Evolutionary conservation across 2,113 vertebrate species (phyloP).

Genomic region (Cebus imitator): DNA sequence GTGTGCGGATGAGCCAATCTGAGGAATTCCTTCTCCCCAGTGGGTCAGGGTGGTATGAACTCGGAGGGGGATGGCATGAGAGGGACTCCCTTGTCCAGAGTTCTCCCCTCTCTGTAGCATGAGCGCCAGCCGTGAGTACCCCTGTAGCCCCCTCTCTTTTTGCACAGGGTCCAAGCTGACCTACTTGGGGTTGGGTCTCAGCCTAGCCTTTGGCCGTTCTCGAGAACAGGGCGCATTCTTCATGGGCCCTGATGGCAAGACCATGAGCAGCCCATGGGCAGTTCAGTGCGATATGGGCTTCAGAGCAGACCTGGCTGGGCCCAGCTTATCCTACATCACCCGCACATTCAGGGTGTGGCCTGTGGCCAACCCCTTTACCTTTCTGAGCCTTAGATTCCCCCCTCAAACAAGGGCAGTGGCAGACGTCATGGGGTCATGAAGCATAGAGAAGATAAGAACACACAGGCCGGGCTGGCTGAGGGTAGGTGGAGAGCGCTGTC

Average conservation of each 20-base stretch:
- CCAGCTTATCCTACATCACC: neutral
- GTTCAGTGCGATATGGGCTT: neutral
- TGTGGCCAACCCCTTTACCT: neutral
- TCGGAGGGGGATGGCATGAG: neutral
- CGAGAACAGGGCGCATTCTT: neutral
- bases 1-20: neutral
- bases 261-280: neutral
- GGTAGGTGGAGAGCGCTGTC: neutral
- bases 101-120: neutral
- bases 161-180: too few relatives aligned
- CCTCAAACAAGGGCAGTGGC: neutral
- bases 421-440: too few relatives aligned
- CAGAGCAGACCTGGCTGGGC: neutral
- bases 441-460: too few relatives aligned
- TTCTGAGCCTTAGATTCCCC: neutral
- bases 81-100: neutral
- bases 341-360: neutral
- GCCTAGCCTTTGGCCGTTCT: neutral
- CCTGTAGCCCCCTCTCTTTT: neutral
- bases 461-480: neutral
- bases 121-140: fast-evolving
- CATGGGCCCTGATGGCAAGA: neutral
- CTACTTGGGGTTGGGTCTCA: neutral
- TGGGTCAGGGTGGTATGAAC: neutral
- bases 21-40: neutral